A percentile compares a stretch with the other conserved stretches of the same genome.
Evolutionary conservation across 2,113 vertebrate genomes (phyloP).

Genomic region (Pseudorasbora parva): DNA sequence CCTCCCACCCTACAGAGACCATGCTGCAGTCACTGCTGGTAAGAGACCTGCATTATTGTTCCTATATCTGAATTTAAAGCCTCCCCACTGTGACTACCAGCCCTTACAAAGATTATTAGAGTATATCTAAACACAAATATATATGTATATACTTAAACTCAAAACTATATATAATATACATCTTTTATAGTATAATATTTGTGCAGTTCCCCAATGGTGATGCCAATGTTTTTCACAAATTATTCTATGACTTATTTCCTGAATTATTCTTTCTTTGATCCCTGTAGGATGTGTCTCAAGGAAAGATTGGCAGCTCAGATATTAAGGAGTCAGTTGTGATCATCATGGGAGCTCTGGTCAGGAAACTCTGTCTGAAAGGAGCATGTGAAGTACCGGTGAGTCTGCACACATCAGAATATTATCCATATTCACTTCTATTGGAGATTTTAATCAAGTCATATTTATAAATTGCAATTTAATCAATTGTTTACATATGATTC

Average conservation of each 20-base stretch:
- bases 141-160: too few species aligned
- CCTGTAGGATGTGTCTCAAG: constrained; percentile 82
- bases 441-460: neutral
- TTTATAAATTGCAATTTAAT: too few species aligned
- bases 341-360: constrained; percentile 87
- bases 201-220: neutral
- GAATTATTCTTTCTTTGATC: constrained; percentile 35
- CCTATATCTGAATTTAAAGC: neutral
- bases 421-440: neutral
- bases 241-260: neutral
- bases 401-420: constrained; percentile 18
- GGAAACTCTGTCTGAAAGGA: constrained; percentile 87
- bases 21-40: constrained; percentile 88
- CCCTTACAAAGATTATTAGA: neutral
- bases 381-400: constrained; percentile 89
- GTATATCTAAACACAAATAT: too few species aligned
- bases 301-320: constrained; percentile 83
- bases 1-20: constrained; percentile 88
- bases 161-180: neutral
- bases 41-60: constrained; percentile 62
- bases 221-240: neutral
- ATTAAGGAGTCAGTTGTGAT: constrained; percentile 93
- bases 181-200: too few species aligned
- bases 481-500: neutral
- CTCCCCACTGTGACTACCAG: neutral